phyloP scores from a whole-genome alignment of 2,113 vertebrate species.

The Centropus unirufus region DNA sequence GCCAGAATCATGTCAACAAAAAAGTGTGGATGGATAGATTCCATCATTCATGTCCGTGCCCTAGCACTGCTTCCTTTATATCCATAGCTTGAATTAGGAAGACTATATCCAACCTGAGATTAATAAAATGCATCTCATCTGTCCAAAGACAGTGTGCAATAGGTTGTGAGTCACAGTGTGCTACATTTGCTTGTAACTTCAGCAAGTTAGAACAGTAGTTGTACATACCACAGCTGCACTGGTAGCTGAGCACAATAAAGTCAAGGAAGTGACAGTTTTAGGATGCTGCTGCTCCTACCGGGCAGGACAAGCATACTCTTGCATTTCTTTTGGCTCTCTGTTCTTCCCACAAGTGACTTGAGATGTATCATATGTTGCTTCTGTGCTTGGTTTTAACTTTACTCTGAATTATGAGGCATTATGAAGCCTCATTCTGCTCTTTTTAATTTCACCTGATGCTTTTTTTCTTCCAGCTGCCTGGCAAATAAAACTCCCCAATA shows the following conservation, averaged over 20 bases:
- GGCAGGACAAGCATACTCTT: neutral
- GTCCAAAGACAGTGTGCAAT: neutral
- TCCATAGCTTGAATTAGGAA: neutral
- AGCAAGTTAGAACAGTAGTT: neutral
- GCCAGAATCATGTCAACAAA: neutral
- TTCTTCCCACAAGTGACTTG: neutral
- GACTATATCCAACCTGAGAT: neutral
- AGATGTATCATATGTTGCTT: neutral
- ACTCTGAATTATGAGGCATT: neutral
- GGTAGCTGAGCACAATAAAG: neutral
- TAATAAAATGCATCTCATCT: neutral
- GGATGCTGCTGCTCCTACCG: neutral
- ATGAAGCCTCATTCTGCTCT: neutral
- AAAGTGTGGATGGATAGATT: neutral
- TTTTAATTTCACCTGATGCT: conserved; percentile 24
- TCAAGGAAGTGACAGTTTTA: neutral
- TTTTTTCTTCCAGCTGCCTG: conserved; percentile 18
- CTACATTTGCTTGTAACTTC: neutral
- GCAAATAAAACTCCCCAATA: neutral
- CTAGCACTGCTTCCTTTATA: neutral
- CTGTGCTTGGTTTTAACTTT: neutral
- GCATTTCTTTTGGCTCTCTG: neutral
- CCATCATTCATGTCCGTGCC: fast-evolving
- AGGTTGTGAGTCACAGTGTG: neutral
- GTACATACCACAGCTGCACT: neutral